Base-by-base conservation (phyloP, 2,113 vertebrate genomes). In the Elaphurus davidianus region DNA sequence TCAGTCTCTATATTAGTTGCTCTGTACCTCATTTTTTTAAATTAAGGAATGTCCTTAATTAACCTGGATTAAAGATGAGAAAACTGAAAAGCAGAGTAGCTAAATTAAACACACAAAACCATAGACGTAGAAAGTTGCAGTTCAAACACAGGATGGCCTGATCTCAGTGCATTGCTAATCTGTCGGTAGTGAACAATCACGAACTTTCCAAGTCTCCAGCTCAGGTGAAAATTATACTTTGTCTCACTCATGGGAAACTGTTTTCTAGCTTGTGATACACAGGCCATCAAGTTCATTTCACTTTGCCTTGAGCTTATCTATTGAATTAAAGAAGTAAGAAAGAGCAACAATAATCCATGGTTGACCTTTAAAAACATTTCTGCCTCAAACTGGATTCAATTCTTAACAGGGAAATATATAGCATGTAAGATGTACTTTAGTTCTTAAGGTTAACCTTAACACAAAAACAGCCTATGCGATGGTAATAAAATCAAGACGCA, bases 241-340 rank as follows among this genome's bases (percentile, higher is more conserved):
- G 55, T 82, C 90, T 59, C 33, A 52, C 57, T 96, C 30, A 59
- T 4, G 7, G 57, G 62, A 92, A 94, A 90, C 60, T 93, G 55
- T 95, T 96, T 67, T 83, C 40, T 28, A 83, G 54, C 62, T 81
- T 96, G 7, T 52, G 45, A 91, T 25, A 67, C 43, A 64, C 2
- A 88, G 81, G 21, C 82, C 28, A 95, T 30, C 33, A 57, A 64
- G 21, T 89, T 96, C 36, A 97, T 83, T 97, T 95, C 91, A 94
- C 59, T 89, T 71, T 93, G 87, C 91, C 79, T 91, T 74, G 47
- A 83, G 79, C 52, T 91, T 60, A 91, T 50, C 45, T 94, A 50
- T 2, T 86, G 52, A 96, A 97, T 93, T 94, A 92, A 81, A 92
- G 43, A 25, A 96, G 90, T 84, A 93, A 96, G 15, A n/a, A 94